These are phyloP conservation scores for Fragum fragum DNA, from an alignment of 2,888 invertebrate species.

Conservation along the genomic window DNA sequence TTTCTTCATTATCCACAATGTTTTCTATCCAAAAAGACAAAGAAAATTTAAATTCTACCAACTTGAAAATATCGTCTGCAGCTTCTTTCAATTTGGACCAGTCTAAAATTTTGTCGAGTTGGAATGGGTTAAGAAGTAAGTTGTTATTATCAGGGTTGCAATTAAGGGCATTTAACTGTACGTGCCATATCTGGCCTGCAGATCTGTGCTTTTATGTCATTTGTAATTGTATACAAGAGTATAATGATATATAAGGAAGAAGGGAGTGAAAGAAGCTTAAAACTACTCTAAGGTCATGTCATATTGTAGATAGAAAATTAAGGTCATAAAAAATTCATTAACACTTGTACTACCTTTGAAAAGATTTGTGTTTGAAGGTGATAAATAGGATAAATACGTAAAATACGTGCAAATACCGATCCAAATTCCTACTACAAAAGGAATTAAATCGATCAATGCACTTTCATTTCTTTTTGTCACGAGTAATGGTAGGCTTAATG, in stretches of 20 bases:
- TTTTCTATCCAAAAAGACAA: too few species aligned
- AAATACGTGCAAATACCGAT: constrained; percentile 30
- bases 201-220: too few species aligned
- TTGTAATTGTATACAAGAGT: too few species aligned
- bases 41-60: too few species aligned
- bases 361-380: constrained; percentile 32
- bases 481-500: constrained; percentile 21
- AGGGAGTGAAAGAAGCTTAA: not conserved
- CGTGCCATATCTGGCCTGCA: too few species aligned
- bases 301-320: constrained; percentile 30
- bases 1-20: too few species aligned
- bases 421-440: constrained; percentile 35
- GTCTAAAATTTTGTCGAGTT: too few species aligned
- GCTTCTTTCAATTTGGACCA: too few species aligned
- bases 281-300: constrained; percentile 30
- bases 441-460: constrained; percentile 34
- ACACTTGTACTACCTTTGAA: constrained; percentile 18
- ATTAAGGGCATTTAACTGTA: too few species aligned
- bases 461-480: constrained; percentile 37
- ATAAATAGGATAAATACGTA: constrained; percentile 30
- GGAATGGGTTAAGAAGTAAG: too few species aligned
- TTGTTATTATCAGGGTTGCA: too few species aligned
- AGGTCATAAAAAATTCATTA: constrained; percentile 34
- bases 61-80: too few species aligned
- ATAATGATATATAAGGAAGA: not conserved